Base-by-base conservation (phyloP, 2,113 vertebrate genomes). In the Zingel zingel region DNA sequence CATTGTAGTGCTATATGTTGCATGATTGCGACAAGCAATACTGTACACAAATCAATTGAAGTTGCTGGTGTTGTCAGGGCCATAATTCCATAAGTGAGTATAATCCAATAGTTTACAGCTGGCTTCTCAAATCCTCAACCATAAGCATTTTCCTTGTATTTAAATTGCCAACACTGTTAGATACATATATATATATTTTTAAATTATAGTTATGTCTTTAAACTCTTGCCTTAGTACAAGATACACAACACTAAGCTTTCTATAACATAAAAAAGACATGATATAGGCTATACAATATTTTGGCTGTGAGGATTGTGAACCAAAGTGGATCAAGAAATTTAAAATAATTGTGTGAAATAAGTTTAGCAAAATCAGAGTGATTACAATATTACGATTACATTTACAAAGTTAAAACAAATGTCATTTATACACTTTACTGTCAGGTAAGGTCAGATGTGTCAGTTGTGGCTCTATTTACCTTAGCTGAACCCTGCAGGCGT, bases 401-500 rank as follows among this genome's bases (percentile, higher is more conserved):
- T 25, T 36, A 43, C 0, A 15, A 23, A n/a, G 1, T 21, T 58
- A 56, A 69, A 25, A 39, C 3, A 65, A 61, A 23, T 47, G 21
- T 66, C 2, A 15, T 30, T 6, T 16, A 2, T 33, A 16, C 27
- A 45, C 51, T 64, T 62, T 16, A 21, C 23, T 4, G 18, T 21
- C 43, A 25, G 19, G 51, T 33, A 16, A 15, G 27, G 43, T 65
- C n/a, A 74, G 8, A 57, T 36, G 15, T 69, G 58, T 67, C 25
- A 23, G 70, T 73, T 57, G 54, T 30, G 62, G 45, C 56, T 58
- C 33, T 65, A 77, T 94, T 90, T 91, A 93, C 91, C 89, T 89
- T 82, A 82, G 82, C 90, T 94, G 95, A 91, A 94, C 91, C 66
- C 74, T 81, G 53, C 48, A 61, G 68, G 74, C 87, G 82, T 61